Evolutionary conservation across 2,797 vertebrate genomes (phyloP), one percentile per base, ranked within the genome.

Genomic region (Alexandromys oeconomus): DNA sequence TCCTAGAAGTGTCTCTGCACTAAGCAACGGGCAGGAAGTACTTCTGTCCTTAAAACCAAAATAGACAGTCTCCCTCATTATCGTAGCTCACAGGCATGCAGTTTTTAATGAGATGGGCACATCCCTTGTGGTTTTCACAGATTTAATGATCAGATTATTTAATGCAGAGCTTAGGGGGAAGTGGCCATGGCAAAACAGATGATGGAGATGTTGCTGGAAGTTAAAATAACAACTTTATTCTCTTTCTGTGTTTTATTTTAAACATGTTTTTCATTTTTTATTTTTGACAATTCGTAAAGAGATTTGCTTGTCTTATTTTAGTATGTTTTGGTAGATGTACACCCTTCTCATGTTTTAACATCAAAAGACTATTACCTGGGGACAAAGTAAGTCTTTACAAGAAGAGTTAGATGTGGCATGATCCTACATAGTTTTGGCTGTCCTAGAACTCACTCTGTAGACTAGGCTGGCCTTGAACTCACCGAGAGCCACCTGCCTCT

Each of bases 41-140:
- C 69, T 94, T 95, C 79, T 94, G 80, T 78, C 87, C 92, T 93
- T 86, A 94, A 88, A 88, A n/a, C 92, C 95, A 76, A 92, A 96
- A 96, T 94, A 97, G 96, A 82, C 94, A 81, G 43, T 82, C 87
- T 88, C 90, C 59, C 93, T 98, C 94, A 91, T 96, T 95, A 94
- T 79, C 74, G 12, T 69, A 86, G 74, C 79, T 89, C 74, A 80
- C 48, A 91, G 65, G 92, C 93, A 86, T 80, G 85, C 91, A 80
- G 89, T 80, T 96, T 96, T 95, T 95, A 97, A 97, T 93, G 97
- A 97, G 95, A 79, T 85, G 74, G 92, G 21, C 3, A 2, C 57
- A 87, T 97, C 96, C 95, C 78, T 97, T 86, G 78, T 94, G 93
- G 74, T 91, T 93, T 94, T 92, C 81, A 88, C 89, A 93, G 95